Percentiles rank a stretch among this genome's conserved stretches.
phyloP scores from a whole-genome alignment of 2,113 vertebrate genomes.

The Laterallus jamaicensis region DNA sequence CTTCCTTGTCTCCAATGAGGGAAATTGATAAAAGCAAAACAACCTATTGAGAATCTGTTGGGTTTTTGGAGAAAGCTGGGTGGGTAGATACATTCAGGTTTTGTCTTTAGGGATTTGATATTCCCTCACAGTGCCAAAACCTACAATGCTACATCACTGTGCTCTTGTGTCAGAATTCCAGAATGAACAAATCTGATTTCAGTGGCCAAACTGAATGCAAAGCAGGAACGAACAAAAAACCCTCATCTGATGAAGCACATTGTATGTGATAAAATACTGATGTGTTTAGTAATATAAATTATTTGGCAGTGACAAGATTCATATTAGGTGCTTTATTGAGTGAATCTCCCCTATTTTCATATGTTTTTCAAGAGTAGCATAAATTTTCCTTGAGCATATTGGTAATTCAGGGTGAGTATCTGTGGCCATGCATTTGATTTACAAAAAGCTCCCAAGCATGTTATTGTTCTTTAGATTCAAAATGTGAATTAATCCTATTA shows the following conservation, averaged over 20 bases:
- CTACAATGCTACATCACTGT: background rate
- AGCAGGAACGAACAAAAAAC: constrained; percentile 4
- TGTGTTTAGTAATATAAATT: background rate
- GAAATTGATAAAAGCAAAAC: background rate
- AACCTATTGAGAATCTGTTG: background rate
- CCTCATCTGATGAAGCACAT: background rate
- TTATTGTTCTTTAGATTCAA: background rate
- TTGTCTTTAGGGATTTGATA: constrained; percentile 2
- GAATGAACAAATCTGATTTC: background rate
- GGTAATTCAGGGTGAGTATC: background rate
- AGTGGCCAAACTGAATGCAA: background rate
- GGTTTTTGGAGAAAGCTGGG: background rate
- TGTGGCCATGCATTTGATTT: background rate
- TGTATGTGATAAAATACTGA: background rate
- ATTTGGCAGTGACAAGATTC: background rate
- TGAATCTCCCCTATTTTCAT: background rate
- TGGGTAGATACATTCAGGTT: background rate
- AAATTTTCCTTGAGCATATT: background rate
- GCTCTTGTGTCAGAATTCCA: background rate
- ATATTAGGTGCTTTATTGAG: background rate
- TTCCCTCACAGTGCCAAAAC: background rate
- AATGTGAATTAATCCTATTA: constrained; percentile 17
- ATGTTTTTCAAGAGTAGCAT: background rate
- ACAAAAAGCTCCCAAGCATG: background rate
- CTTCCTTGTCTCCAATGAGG: background rate